A percentile compares a stretch with the other conserved stretches of the same genome.
phyloP scores from a whole-genome alignment of 2,797 vertebrate genomes.

The Lepus oiostolus region DNA sequence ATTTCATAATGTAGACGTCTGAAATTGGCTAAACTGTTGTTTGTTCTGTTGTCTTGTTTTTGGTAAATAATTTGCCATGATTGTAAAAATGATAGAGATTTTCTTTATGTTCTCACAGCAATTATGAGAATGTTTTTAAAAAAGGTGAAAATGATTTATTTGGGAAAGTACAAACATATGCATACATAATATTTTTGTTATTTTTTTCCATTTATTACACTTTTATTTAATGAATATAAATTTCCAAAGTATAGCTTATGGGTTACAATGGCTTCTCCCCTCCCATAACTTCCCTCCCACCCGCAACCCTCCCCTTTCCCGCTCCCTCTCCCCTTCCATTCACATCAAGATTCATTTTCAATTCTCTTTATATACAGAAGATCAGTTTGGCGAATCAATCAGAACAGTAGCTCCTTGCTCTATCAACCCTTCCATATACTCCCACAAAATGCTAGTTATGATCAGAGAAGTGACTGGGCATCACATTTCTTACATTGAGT shows the following conservation, averaged over 20 bases:
- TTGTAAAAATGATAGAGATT: not conserved
- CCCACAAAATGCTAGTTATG: not conserved
- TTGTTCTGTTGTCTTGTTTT: not conserved
- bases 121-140: not conserved
- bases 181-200: not conserved
- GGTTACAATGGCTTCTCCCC: too few species aligned
- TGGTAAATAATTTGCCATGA: not conserved
- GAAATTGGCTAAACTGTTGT: not conserved
- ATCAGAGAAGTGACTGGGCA: not conserved
- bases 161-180: not conserved
- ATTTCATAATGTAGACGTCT: not conserved
- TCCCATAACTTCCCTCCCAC: too few species aligned
- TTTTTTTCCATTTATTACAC: too few species aligned
- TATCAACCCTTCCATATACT: fast-evolving
- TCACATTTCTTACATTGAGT: not conserved
- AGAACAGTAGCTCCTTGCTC: not conserved
- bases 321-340: too few species aligned
- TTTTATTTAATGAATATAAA: too few species aligned
- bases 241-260: too few species aligned
- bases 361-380: too few species aligned
- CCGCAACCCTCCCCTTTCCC: too few species aligned
- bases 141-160: not conserved
- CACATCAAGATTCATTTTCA: too few species aligned
- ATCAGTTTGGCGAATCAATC: too few species aligned
- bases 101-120: not conserved